phyloP scores from a whole-genome alignment of 2,888 invertebrate species.

The Drosophila helvetica region DNA sequence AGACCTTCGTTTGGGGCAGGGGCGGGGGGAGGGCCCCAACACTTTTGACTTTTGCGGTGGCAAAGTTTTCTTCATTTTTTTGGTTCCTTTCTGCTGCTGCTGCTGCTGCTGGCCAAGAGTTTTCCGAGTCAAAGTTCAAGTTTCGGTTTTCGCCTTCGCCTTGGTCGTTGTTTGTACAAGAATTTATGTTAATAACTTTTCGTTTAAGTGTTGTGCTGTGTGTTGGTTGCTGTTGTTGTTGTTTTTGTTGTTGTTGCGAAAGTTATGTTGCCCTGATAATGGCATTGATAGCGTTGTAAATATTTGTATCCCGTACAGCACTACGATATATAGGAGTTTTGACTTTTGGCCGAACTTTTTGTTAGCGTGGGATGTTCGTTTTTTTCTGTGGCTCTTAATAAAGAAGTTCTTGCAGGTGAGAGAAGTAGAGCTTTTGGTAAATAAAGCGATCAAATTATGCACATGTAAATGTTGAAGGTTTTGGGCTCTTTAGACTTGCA shows the following conservation, averaged over 20 bases:
- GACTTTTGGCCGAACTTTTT: constrained; percentile 21
- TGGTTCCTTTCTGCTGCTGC: background rate
- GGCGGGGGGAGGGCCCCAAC: constrained; percentile 34
- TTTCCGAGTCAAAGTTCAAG: constrained; percentile 21
- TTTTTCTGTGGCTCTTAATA: background rate
- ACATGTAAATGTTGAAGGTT: background rate
- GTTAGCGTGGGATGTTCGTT: background rate
- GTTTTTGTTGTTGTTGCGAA: constrained; percentile 16
- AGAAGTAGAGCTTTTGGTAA: background rate
- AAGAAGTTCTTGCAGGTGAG: background rate
- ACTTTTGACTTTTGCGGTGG: constrained; percentile 73
- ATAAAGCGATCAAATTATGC: background rate
- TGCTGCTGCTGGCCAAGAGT: constrained; percentile 26
- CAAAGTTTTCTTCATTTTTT: constrained; percentile 54
- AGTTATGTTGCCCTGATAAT: constrained; percentile 70
- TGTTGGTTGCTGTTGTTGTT: constrained; percentile 26
- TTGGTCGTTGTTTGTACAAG: constrained; percentile 55
- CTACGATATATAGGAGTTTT: constrained; percentile 46
- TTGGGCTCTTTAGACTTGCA: too few species aligned
- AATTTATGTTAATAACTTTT: constrained; percentile 78
- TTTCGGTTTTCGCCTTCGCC: constrained; percentile 14
- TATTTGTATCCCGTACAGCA: constrained; percentile 37
- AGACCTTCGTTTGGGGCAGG: background rate
- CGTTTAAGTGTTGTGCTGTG: constrained; percentile 38
- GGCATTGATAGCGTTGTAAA: constrained; percentile 71